Conservation (phyloP, 2,113 vertebrate genomes). For the Chinchilla lanigera region DNA sequence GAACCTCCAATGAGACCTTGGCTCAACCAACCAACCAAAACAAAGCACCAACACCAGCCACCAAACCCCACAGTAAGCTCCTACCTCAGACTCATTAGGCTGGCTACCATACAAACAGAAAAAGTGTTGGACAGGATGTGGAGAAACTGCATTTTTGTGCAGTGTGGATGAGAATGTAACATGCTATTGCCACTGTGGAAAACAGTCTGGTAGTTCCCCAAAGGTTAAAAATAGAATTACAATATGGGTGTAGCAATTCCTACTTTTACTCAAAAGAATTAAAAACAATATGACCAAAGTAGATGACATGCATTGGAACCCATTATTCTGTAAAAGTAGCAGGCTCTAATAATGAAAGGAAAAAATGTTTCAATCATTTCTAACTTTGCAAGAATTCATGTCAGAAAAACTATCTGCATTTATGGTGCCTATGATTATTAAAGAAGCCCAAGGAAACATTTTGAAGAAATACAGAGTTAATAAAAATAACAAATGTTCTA, state of each 20-base stretch:
- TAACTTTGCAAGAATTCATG: background rate
- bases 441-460: background rate
- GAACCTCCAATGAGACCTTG: background rate
- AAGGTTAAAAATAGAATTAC: background rate
- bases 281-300: background rate
- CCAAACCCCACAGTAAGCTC: background rate
- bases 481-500: background rate
- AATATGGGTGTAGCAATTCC: background rate
- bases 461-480: background rate
- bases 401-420: background rate
- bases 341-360: background rate
- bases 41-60: background rate
- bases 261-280: background rate
- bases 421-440: background rate
- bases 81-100: background rate
- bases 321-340: background rate
- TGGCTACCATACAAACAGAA: background rate
- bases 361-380: background rate
- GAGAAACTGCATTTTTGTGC: background rate
- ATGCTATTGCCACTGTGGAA: background rate
- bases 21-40: background rate
- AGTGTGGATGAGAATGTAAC: background rate
- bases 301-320: background rate
- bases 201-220: background rate
- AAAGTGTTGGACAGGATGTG: background rate